Percentiles rank a stretch among this genome's conserved stretches.
Conservation (phyloP, 2,113 vertebrate genomes). For the Caranx ignobilis region DNA sequence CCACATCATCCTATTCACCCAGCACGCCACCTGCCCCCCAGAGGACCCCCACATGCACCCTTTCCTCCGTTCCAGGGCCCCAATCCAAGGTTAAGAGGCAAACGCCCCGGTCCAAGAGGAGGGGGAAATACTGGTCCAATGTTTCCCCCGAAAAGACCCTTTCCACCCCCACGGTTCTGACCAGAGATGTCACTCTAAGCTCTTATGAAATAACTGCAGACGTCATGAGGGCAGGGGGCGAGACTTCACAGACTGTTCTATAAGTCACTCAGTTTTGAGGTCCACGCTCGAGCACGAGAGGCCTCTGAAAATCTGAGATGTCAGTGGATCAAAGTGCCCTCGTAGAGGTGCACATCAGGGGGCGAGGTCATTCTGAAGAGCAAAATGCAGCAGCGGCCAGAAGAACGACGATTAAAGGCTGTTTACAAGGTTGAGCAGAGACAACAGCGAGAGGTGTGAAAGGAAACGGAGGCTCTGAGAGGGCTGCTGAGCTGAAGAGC, state of each 20-base stretch:
- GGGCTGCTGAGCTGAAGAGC: constrained; percentile 61
- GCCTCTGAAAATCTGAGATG: constrained; percentile 7
- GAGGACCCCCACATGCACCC: constrained; percentile 62
- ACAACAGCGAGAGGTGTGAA: constrained; percentile 29
- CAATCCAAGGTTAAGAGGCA: constrained; percentile 86
- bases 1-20: constrained; percentile 63
- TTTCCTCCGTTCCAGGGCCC: constrained; percentile 85
- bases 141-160: constrained; percentile 92
- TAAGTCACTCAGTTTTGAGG: not conserved
- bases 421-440: constrained; percentile 7
- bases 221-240: not conserved
- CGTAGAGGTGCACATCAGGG: not conserved
- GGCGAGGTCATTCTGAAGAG: constrained; percentile 1
- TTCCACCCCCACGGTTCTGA: constrained; percentile 91
- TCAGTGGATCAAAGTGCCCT: constrained; percentile 14
- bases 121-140: constrained; percentile 84
- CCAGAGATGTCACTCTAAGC: constrained; percentile 11
- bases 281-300: not conserved
- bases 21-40: constrained; percentile 58
- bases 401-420: constrained; percentile 20
- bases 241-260: constrained; percentile 14
- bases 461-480: constrained; percentile 52
- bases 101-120: constrained; percentile 85
- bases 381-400: constrained; percentile 14
- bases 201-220: constrained; percentile 20